These are phyloP conservation scores for Ciconia maguari DNA, from an alignment of 2,113 vertebrate genomes.

Conservation along the genomic window DNA sequence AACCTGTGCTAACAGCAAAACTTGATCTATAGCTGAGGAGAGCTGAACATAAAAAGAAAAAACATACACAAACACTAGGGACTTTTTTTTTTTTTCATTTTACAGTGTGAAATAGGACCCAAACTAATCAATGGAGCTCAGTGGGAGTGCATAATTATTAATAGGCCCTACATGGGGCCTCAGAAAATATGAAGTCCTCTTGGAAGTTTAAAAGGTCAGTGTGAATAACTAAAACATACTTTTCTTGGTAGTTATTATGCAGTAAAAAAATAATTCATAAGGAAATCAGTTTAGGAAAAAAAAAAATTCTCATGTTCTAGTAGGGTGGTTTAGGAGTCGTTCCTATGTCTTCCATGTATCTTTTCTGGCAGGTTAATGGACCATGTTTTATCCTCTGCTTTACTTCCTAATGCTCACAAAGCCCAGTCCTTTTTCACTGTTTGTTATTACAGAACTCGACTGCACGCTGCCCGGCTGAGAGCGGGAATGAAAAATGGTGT, in stretches of 20 bases:
- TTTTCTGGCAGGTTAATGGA: constrained; percentile 51
- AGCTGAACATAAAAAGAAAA: constrained; percentile 20
- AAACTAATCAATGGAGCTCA: constrained; percentile 71
- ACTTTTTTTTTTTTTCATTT: constrained; percentile 51
- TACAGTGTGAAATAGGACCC: constrained; percentile 69
- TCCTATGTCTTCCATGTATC: constrained; percentile 45
- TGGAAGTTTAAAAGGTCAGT: constrained; percentile 77
- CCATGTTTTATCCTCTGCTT: constrained; percentile 49
- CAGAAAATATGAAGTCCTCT: constrained; percentile 72
- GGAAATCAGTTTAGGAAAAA: constrained; percentile 55
- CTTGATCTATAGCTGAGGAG: constrained; percentile 18
- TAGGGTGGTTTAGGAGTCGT: constrained; percentile 23
- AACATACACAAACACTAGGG: constrained; percentile 53
- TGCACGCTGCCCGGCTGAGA: neutral
- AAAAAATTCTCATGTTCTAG: constrained; percentile 25
- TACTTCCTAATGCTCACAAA: constrained; percentile 45
- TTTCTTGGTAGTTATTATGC: constrained; percentile 69
- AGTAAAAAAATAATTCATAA: constrained; percentile 66
- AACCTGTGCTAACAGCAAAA: constrained; percentile 15
- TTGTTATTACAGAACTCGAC: neutral
- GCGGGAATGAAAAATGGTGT: neutral
- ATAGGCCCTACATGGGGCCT: constrained; percentile 74
- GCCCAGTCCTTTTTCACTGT: neutral
- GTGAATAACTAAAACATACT: constrained; percentile 77
- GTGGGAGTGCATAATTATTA: constrained; percentile 78